Evolutionary conservation across 2,797 vertebrate genomes (phyloP).

Genomic region (Hydrolagus colliei): DNA sequence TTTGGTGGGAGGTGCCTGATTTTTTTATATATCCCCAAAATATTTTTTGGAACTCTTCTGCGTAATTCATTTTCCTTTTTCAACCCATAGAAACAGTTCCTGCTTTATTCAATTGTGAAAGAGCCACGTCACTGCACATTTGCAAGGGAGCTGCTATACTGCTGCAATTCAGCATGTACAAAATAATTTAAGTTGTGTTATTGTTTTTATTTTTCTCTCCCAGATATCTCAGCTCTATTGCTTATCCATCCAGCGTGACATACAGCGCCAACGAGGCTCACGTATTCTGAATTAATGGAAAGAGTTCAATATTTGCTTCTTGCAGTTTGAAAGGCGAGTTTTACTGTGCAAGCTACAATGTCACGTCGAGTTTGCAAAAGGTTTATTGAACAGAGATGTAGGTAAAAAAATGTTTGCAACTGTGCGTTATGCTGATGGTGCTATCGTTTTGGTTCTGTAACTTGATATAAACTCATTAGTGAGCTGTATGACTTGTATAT

Average conservation of each 20-base stretch:
- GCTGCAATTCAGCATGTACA: neutral
- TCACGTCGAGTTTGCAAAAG: neutral
- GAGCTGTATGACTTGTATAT: neutral
- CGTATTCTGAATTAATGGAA: neutral
- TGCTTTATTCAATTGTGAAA: neutral
- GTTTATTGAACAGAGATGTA: neutral
- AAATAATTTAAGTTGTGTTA: neutral
- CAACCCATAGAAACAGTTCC: neutral
- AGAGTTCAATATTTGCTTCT: neutral
- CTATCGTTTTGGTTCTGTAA: neutral
- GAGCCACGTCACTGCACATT: neutral
- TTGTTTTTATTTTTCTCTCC: neutral
- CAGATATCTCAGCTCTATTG: neutral
- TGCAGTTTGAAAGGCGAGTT: neutral
- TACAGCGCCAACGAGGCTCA: neutral
- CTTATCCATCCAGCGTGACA: neutral
- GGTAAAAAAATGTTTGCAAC: neutral
- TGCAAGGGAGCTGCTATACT: neutral
- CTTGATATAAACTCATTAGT: neutral
- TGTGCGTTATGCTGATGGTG: neutral
- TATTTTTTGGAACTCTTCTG: neutral
- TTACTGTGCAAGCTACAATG: neutral
- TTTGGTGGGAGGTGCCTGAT: neutral
- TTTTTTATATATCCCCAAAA: neutral
- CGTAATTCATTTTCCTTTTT: neutral